phyloP scores from a whole-genome alignment of 2,113 vertebrate genomes.

The Ifrita kowaldi region DNA sequence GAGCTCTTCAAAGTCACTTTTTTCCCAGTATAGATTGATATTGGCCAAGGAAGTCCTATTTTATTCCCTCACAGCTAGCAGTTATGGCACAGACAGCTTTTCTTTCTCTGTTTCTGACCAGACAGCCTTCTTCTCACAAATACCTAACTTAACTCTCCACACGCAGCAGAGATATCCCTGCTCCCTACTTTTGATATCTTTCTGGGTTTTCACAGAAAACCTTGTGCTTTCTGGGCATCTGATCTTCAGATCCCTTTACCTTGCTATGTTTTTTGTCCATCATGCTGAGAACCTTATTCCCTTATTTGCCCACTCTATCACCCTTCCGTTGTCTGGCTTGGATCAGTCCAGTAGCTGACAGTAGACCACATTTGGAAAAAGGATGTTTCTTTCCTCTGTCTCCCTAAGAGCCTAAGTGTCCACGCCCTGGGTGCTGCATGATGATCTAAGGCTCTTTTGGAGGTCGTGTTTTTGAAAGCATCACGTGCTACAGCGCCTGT shows the following conservation, averaged over 20 bases:
- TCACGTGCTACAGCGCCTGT: background rate
- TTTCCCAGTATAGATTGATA: background rate
- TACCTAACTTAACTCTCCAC: background rate
- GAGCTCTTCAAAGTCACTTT: background rate
- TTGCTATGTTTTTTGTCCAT: fast-evolving
- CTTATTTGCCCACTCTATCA: background rate
- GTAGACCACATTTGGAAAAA: background rate
- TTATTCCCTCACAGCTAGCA: background rate
- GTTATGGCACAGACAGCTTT: background rate
- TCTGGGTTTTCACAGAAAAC: background rate
- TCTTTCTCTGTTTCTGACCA: background rate
- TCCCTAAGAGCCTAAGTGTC: background rate
- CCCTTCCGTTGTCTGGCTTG: background rate
- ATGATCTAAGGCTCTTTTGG: background rate
- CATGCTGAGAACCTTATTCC: background rate
- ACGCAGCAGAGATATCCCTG: background rate
- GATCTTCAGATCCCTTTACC: fast-evolving
- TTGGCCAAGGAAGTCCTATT: background rate
- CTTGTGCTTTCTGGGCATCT: too few species aligned
- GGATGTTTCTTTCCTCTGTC: background rate
- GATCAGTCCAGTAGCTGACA: background rate
- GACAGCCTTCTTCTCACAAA: background rate
- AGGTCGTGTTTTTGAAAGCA: background rate
- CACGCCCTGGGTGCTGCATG: fast-evolving
- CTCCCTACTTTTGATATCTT: background rate